Evolutionary conservation across 2,113 vertebrate genomes (phyloP).

Genomic region (Synodontis membranacea): DNA sequence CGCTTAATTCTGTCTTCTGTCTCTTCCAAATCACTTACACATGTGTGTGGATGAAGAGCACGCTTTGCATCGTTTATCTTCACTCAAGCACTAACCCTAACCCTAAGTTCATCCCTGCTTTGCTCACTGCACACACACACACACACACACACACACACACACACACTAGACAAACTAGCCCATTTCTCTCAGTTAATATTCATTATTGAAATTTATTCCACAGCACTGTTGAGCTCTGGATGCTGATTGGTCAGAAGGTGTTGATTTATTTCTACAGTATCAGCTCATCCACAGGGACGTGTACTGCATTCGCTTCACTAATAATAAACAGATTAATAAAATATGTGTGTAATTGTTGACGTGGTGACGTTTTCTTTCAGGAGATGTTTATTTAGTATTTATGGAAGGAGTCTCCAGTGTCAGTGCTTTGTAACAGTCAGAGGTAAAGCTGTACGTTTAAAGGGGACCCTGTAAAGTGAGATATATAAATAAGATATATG

Average conservation of each 20-base stretch:
- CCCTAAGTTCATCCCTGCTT: constrained; percentile 10
- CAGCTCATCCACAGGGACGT: no score
- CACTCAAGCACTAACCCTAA: neutral
- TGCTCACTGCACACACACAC: neutral
- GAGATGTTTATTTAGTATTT: neutral
- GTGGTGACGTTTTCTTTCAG: neutral
- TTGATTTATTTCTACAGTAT: neutral
- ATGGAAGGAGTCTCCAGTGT: neutral
- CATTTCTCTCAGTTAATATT: neutral
- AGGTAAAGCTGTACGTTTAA: no score
- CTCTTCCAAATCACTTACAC: constrained; percentile 31
- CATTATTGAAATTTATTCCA: neutral
- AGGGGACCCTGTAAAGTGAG: no score
- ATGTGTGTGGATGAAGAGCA: constrained; percentile 11
- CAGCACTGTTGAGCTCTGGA: neutral
- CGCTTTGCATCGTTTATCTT: constrained; percentile 8
- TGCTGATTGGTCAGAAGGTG: neutral
- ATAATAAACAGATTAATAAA: no score
- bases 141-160: constrained; percentile 9
- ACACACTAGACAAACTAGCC: neutral
- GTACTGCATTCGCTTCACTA: no score
- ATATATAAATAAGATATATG: no score
- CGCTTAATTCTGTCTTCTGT: constrained; percentile 8
- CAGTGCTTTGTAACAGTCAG: no score
- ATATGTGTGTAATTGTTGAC: no score